Percentiles rank a stretch among this genome's conserved stretches.
phyloP scores from a whole-genome alignment of 2,888 invertebrate genomes.

The Halictus ligatus region DNA sequence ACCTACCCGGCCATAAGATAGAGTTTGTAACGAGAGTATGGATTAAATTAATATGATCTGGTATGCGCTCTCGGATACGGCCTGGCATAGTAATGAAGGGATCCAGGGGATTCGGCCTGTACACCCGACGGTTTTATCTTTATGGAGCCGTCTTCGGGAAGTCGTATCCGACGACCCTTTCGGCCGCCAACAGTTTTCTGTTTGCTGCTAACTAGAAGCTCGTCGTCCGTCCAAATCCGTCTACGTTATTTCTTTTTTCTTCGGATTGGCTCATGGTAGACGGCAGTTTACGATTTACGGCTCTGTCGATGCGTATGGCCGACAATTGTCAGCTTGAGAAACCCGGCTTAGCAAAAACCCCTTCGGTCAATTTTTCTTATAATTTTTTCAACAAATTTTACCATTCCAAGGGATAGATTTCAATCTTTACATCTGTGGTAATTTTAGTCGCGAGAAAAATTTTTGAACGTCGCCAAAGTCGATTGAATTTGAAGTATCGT shows the following conservation, averaged over 20 bases:
- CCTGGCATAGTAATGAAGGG: constrained; percentile 52
- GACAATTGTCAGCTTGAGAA: too few relatives aligned
- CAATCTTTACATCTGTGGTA: too few relatives aligned
- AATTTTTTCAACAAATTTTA: too few relatives aligned
- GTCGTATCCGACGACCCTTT: constrained; percentile 28
- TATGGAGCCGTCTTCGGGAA: constrained; percentile 16
- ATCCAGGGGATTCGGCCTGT: constrained; percentile 29
- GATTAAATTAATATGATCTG: constrained; percentile 61
- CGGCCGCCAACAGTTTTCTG: constrained; percentile 22
- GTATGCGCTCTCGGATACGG: constrained; percentile 38
- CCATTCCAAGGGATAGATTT: too few relatives aligned
- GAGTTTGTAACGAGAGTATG: constrained; percentile 48
- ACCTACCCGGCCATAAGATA: constrained; percentile 38
- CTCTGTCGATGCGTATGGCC: not conserved
- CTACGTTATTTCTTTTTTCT: not conserved
- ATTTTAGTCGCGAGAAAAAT: too few relatives aligned
- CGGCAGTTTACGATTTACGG: not conserved
- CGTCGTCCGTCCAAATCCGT: not conserved
- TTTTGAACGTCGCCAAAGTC: too few relatives aligned
- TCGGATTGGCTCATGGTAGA: not conserved
- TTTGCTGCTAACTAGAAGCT: not conserved
- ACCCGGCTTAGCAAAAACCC: too few relatives aligned
- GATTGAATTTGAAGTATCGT: too few relatives aligned
- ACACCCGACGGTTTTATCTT: constrained; percentile 46
- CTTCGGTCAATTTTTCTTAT: too few relatives aligned